Base-by-base conservation (phyloP, 2,888 invertebrate species). In the Callyntrura sp. region DNA sequence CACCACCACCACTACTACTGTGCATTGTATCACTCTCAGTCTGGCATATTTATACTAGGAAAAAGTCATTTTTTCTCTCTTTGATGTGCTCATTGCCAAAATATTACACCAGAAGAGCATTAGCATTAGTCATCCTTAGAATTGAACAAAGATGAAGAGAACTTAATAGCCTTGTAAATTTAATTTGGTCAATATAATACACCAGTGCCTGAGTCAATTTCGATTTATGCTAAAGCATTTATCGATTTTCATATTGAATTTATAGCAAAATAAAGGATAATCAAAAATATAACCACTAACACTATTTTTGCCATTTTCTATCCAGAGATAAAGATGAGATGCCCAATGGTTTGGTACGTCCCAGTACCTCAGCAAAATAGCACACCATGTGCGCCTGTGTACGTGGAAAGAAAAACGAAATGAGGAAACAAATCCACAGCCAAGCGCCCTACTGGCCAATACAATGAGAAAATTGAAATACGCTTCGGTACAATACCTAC, bases 51-150 rank as follows among this genome's bases (percentile, higher is more conserved):
- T 2, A 6, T 35, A 35, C 35, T 35, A 35, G 6, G 35, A 35
- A 35, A 35, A 35, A 35, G 35, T 6, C 35, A n/a, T 35, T 35
- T 35, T 35, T 35, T 4, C 6, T 35, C 35, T 35, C 3, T 2
- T 6, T 35, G 35, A 35, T 35, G 35, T 35, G 35, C 35, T 35
- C 35, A 35, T 35, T 35, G 35, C 35, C 35, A 35, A 35, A 35
- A 35, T 35, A 2, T 35, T 35, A 35, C 6, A 35, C 35, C 35
- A 35, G 35, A 35, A 35, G 35, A 2, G 11, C 43, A 70, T 70
- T 28, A 68, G 68, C n/a, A 70, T 70, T 70, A 70, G 68, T 70
- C 68, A 70, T 70, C 55, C n/a, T 43, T 70, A 35, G 28, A 43
- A 70, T 70, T 70, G 28, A 43, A 70, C 43, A 70, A 70, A 70